Base-by-base conservation (phyloP, 1,140 invertebrate genomes). In the Drosophila varians region DNA sequence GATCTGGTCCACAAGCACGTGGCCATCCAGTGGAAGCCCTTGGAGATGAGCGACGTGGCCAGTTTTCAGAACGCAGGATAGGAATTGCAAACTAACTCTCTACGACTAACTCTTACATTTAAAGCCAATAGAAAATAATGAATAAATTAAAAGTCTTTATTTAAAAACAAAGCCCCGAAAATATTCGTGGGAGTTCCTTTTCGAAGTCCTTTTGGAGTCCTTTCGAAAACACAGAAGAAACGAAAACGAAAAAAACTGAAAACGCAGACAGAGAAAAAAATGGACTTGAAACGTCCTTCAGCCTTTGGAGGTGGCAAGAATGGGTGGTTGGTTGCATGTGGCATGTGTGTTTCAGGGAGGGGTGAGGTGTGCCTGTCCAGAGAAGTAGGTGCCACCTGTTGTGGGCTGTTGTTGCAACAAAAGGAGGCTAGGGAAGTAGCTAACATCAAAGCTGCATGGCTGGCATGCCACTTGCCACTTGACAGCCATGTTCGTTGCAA, bases 371-470 rank as follows among this genome's bases (percentile, higher is more conserved):
- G 43, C 38, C 54, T 68, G 72, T 45, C 77, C 77, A 74, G 65
- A 74, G 65, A 45, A 75, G 60, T 78, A 68, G 65, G 64, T 74
- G 80, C 79, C 80, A 84, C 79, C 79, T 84, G 79, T 84, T 84
- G 53, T 42, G 38, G 5, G 8, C 7, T 1, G 4, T 40, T 2
- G 16, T 42, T 42, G 36, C 36, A 38, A 38, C 36, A 38, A 38
- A 38, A 38, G 36, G 16, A 38, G 12, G 34, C n/a, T 12, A 36
- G 12, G 16, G 28, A 34, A 34, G 31, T 6, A 12, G 12, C 36
- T 38, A 38, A 38, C 7, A 12, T n/a, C 34, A 12, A n/a, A 12
- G 31, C 31, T 12, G n/a, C 31, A 36, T 36, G 34, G n/a, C n/a
- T n/a, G n/a, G 34, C 36, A 16, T 14, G 36, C 12, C 36, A 38